Base-by-base conservation (phyloP, 2,113 vertebrate genomes). In the Catharus minimus region DNA sequence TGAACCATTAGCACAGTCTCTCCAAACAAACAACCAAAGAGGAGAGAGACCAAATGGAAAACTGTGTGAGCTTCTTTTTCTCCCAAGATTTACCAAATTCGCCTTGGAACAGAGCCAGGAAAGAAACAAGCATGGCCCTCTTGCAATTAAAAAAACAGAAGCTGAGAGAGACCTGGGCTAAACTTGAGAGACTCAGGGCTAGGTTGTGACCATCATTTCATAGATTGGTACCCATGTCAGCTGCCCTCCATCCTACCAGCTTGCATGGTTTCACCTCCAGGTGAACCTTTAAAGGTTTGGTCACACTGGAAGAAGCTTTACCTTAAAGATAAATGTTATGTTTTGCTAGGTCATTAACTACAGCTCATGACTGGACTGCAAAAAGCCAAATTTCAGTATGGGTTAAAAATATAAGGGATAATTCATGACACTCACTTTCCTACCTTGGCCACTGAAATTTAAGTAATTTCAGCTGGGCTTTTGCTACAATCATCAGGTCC, bases 251-350 rank as follows among this genome's bases (percentile, higher is more conserved):
- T 30, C 27, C 32, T 33, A 22, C 32, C 50, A 78, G 46, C 46
- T 57, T 49, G 10, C 5, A 0, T 2, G 19, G 19, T 15, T 41
- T 69, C 33, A 32, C 22, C 26, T 57, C 47, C 0, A 0, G 32
- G 43, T 8, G 8, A 43, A 44, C 4, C 32, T 36, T 16, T 21
- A 21, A 28, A 62, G 7, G 4, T 57, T 38, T 39, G 41, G 26
- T 78, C 68, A 39, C 2, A 0, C 3, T 68, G 41, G 49, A 61
- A 84, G 28, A 72, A 90, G 55, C 11, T 33, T 39, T 43, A 13
- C 15, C 33, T 41, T 33, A n/a, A 62, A 87, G 22, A 38, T n/a
- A 78, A 77, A 46, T 3, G 6, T 7, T 83, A 1, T 26, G 8
- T 11, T 43, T 52, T 30, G 1, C 24, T 46, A 50, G 50, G 22